A percentile compares a stretch with the other conserved stretches of the same genome.
These are phyloP conservation scores for Nematostella vectensis DNA, from an alignment of 92 coral and sea anemone genomes.

Conservation along the genomic window DNA sequence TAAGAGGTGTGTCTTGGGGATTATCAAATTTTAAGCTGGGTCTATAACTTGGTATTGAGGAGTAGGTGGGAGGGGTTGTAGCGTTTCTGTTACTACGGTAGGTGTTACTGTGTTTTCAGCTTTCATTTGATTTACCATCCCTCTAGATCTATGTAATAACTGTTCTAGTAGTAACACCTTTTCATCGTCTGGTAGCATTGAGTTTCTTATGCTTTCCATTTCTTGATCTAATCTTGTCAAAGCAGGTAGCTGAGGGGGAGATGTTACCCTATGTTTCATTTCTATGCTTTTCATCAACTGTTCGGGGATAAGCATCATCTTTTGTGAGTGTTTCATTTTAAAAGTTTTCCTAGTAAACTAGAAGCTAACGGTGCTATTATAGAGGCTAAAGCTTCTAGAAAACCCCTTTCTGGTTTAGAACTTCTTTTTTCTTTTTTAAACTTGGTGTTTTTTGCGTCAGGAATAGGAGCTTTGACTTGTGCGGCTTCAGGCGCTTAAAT, in stretches of 20 bases:
- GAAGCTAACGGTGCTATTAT: conserved; percentile 5
- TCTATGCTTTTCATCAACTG: conserved; percentile 12
- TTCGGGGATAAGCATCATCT: conserved; percentile 19
- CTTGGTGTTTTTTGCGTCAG: neutral
- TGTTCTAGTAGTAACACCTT: neutral
- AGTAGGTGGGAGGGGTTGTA: neutral
- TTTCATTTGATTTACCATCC: neutral
- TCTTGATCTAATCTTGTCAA: neutral
- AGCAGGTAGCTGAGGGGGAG: conserved; percentile 6
- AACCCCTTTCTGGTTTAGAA: conserved; percentile 16
- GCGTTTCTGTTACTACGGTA: neutral
- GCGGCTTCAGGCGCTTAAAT: conserved; percentile 15
- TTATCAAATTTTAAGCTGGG: no score
- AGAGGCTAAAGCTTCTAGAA: conserved; percentile 12
- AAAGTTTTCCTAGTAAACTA: conserved; percentile 2
- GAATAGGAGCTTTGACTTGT: conserved; percentile 2
- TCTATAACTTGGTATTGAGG: neutral
- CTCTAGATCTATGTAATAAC: neutral
- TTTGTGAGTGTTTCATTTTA: conserved; percentile 16
- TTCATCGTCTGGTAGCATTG: neutral
- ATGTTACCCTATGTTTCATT: conserved; percentile 14
- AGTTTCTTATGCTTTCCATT: neutral
- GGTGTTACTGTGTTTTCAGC: neutral
- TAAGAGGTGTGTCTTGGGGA: no score
- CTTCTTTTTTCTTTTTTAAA: conserved; percentile 6